Evolutionary conservation across 2,113 vertebrate species (phyloP), one percentile per base, ranked within the genome.

Genomic region (Cryptotis parvus): DNA sequence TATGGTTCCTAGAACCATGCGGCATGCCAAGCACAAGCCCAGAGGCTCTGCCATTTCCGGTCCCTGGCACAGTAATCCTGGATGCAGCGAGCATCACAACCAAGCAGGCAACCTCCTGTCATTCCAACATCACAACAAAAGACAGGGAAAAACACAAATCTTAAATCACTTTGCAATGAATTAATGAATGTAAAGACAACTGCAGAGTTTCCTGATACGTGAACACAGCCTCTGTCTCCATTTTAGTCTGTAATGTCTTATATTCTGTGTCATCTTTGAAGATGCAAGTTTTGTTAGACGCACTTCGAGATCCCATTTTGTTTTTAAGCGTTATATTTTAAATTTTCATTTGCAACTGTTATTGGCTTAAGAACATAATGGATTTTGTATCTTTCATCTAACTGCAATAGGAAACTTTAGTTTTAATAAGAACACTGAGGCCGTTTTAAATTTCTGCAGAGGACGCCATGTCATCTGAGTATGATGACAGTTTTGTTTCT

Each of bases 341-440:
- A 76, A 10, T n/a, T 85, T 63, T 70, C 65, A 70, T 63, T 84
- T 78, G n/a, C 77, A 78, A 78, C 69, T 70, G 35, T 72, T 37
- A 9, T 15, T 76, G 29, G 33, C 15, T 83, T 83, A 55, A 82
- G 4, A 35, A 66, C 72, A 39, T 39, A 65, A 33, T 35, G 45
- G 16, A 73, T 65, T 90, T 77, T 55, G 20, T 41, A 39, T 76
- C 43, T 37, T 63, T n/a, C 61, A 75, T 29, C 22, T n/a, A 33
- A 84, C 6, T 68, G 39, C 14, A n/a, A 8, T 43, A 0, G 22
- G 43, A 37, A 35, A 31, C 18, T 81, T 33, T 31, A 84, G 6
- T 49, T 49, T 43, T 31, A 73, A 39, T 58, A 63, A 20, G 61
- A 45, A 37, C 43, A 37, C 45, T 70, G 68, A 68, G 20, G 52